Conservation (phyloP, 2,113 vertebrate genomes). For the Ophiodon elongatus region DNA sequence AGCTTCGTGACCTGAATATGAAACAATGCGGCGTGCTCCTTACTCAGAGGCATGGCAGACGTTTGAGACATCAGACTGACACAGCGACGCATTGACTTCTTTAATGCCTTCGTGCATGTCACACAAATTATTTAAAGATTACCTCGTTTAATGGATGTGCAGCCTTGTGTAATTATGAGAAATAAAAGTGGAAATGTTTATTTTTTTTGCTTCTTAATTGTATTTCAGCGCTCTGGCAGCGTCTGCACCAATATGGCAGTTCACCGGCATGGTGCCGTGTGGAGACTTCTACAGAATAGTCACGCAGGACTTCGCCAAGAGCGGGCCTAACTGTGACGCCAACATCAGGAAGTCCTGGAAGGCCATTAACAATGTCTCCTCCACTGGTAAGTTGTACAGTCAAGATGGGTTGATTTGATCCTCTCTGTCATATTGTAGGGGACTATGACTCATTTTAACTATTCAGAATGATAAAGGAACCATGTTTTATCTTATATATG, state of each 20-base stretch:
- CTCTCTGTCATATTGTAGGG: not conserved
- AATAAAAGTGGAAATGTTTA: not conserved
- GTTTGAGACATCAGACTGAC: not conserved
- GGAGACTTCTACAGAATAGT: conserved; percentile 89
- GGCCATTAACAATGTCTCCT: conserved; percentile 86
- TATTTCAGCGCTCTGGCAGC: conserved; percentile 91
- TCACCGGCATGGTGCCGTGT: conserved; percentile 90
- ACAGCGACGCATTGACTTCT: not conserved
- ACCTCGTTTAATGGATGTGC: conserved; percentile 1
- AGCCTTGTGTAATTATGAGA: not conserved
- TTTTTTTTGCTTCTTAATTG: conserved; percentile 12
- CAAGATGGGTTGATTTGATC: not conserved
- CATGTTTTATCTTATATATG: not conserved
- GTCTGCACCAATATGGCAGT: conserved; percentile 97
- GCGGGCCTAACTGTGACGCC: conserved; percentile 86
- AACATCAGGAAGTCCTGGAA: conserved; percentile 92
- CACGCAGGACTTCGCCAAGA: conserved; percentile 89
- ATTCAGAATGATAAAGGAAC: conserved; percentile 6
- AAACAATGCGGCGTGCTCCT: not conserved
- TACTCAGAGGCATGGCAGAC: too few relatives aligned
- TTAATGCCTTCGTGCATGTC: not conserved
- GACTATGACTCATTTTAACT: not conserved
- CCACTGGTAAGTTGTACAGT: conserved; percentile 82
- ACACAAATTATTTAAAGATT: not conserved
- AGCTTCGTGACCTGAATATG: not conserved